Evolutionary conservation across 2,888 invertebrate species (phyloP), one percentile per base, ranked within the genome.

Genomic region (Minunthozetes semirufus): DNA sequence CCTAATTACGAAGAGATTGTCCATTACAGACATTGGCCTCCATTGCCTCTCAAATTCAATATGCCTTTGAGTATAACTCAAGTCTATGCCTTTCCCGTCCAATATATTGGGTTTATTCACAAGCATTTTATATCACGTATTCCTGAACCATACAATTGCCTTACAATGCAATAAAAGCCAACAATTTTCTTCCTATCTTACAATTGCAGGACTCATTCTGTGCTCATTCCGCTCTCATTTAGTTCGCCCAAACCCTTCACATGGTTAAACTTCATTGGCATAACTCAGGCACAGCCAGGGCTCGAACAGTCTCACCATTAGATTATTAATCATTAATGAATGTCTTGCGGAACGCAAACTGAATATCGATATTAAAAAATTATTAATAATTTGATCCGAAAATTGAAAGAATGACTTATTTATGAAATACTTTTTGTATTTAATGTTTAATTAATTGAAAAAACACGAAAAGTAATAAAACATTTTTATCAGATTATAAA

Each of bases 1-100:
- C 68, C 68, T 68, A 68, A 68, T 68, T 68, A 68, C 42, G 42
- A 68, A 42, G 68, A 68, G 68, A 68, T 68, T 68, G 68, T 68
- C 68, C 68, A 68, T 68, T 68, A 68, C 68, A 42, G 68, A 19
- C 68, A 68, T 68, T 68, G 22, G 42, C 42, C 42, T 6, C 9
- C 42, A 42, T 11, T 42, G 42, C 42, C 42, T 9, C 42, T 19
- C 42, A 68, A 68, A 68, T 68, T 68, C 68, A 68, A 68, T 68
- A 68, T 68, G 68, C n/a, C 42, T 46, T 68, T 68, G 63, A 63
- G 63, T 63, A 19, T 63, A 29, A 27, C 63, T 33, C 33, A 13
- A n/a, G 27, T n/a, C 3, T 19, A 4, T 9, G 4, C 6, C 50
- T 50, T n/a, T 42, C 42, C 42, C 11, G 1, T 42, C 38, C 15